Base-by-base conservation (phyloP, 2,113 vertebrate species). In the Mirounga angustirostris region DNA sequence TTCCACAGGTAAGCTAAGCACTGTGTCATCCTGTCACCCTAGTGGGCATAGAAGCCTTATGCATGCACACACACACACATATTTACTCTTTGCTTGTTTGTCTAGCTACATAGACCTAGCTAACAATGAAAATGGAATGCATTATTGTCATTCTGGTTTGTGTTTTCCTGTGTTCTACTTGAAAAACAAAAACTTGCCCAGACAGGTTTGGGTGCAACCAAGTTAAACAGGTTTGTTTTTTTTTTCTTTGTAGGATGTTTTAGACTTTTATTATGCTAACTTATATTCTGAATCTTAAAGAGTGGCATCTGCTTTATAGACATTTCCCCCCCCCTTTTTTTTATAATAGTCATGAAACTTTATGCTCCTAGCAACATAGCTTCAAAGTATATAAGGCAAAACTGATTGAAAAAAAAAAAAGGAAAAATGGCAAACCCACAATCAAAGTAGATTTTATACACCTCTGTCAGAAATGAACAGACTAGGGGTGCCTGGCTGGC, bases 41-140 rank as follows among this genome's bases (percentile, higher is more conserved):
- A 5, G 30, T n/a, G 65, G 36, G 3, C 13, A 28, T n/a, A 15
- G 88, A 52, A 63, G 59, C 50, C 28, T 0, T 46, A 1, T 28
- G 12, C 2, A 0, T 13, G 4, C 3, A 5, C 43, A 16, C 18
- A 18, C 28, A 1, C 5, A 4, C 52, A 40, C n/a, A 0, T 30
- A 10, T 5, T 11, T 7, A 16, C 78, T 18, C 86, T 82, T 12
- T 22, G 46, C 63, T 92, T 86, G 85, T 56, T 78, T 97, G 65
- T 78, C 88, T 67, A 91, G 65, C 43, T 84, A 28, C 5, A 1
- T 69, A 61, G 36, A n/a, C 56, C 59, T 79, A 12, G 71, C 5
- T 52, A 73, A 54, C 92, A 89, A 2, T 95, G 89, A 93, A 85
- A 78, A 67, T 52, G 56, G 40, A 43, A 82, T 81, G 92, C 36